Conservation (phyloP, 1,140 invertebrate genomes). For the Rhynchophorus ferrugineus region DNA sequence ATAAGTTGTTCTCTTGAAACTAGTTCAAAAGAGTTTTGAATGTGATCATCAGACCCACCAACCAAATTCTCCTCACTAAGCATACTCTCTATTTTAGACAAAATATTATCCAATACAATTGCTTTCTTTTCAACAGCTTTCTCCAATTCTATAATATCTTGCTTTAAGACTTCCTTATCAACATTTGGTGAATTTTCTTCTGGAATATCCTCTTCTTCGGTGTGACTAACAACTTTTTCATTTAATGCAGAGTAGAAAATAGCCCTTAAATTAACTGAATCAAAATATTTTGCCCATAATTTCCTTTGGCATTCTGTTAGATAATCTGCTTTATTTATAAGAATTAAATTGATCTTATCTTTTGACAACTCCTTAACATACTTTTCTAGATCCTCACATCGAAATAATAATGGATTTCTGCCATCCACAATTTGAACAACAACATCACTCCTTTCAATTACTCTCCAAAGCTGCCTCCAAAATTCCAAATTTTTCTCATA, state of each 20-base stretch:
- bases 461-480: slow-evolving; percentile 97
- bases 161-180: slow-evolving; percentile 29
- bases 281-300: slow-evolving; percentile 85
- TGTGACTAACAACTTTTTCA: slow-evolving; percentile 33
- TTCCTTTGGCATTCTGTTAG: slow-evolving; percentile 73
- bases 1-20: slow-evolving; percentile 54
- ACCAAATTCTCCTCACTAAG: slow-evolving; percentile 5
- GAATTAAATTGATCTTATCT: slow-evolving; percentile 72
- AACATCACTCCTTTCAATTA: slow-evolving; percentile 92
- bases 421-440: slow-evolving; percentile 96
- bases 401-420: slow-evolving; percentile 90
- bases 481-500: slow-evolving; percentile 98
- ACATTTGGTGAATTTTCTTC: slow-evolving; percentile 10
- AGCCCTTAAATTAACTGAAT: slow-evolving; percentile 53
- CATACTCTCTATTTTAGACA: slow-evolving; percentile 24
- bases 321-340: slow-evolving; percentile 97
- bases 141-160: slow-evolving; percentile 32
- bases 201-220: slow-evolving; percentile 28
- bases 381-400: slow-evolving; percentile 86
- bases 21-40: slow-evolving; percentile 42
- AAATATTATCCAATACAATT: slow-evolving; percentile 43
- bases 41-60: slow-evolving; percentile 1
- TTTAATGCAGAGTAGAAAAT: slow-evolving; percentile 80
- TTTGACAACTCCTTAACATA: slow-evolving; percentile 83
- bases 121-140: slow-evolving; percentile 42